Conservation (phyloP, 2,888 invertebrate species). For the Conops quadrifasciatus region DNA sequence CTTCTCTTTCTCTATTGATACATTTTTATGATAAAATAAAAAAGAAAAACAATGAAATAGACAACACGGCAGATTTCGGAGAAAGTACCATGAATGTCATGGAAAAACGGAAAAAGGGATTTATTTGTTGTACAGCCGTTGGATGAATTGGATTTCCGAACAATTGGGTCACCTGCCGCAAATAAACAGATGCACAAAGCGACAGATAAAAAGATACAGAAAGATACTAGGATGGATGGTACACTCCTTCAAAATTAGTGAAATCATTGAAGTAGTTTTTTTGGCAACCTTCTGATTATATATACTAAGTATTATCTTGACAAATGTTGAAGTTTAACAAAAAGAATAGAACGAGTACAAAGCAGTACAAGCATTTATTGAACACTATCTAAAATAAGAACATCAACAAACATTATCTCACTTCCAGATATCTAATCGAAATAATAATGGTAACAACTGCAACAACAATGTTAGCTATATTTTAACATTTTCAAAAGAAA, state of each 20-base stretch:
- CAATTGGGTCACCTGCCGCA: constrained; percentile 17
- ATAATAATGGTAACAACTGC: too few relatives aligned
- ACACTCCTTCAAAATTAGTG: neutral
- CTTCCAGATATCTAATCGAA: too few relatives aligned
- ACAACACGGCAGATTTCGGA: neutral
- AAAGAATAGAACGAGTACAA: too few relatives aligned
- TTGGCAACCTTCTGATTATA: too few relatives aligned
- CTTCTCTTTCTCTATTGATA: too few relatives aligned
- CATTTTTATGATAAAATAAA: neutral
- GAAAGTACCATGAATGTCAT: neutral
- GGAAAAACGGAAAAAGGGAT: neutral
- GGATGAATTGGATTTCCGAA: neutral
- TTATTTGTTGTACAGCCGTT: neutral
- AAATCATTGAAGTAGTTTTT: neutral
- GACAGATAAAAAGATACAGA: neutral
- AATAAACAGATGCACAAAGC: neutral
- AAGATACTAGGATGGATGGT: neutral
- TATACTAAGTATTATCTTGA: neutral
- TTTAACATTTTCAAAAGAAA: too few relatives aligned
- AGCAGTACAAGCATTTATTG: too few relatives aligned
- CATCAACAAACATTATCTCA: too few relatives aligned
- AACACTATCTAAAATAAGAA: too few relatives aligned
- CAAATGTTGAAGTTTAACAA: too few relatives aligned
- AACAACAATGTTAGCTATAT: too few relatives aligned
- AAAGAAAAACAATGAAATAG: neutral